These are phyloP conservation scores for Orthosia gothica DNA, from an alignment of 2,888 invertebrate species.

Conservation along the genomic window DNA sequence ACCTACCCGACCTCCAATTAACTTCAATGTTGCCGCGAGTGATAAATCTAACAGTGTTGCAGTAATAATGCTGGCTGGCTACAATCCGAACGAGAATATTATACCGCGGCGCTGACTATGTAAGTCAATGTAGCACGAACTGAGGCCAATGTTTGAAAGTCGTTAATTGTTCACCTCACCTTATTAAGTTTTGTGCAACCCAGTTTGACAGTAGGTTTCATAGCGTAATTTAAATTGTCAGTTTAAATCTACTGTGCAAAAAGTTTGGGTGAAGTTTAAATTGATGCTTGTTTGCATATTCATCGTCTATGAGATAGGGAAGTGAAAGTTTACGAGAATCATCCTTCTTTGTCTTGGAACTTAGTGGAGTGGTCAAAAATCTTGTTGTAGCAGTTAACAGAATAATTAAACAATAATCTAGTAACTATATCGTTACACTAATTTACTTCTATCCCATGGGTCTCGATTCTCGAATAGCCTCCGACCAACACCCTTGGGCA, in stretches of 20 bases:
- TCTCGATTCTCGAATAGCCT: neutral
- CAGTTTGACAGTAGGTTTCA: slow-evolving; percentile 37
- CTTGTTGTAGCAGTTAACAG: neutral
- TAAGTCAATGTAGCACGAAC: slow-evolving; percentile 68
- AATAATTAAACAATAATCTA: slow-evolving; percentile 15
- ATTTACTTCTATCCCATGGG: neutral
- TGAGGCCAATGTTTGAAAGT: slow-evolving; percentile 39
- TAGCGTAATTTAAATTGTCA: slow-evolving; percentile 37
- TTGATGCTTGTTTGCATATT: slow-evolving; percentile 55
- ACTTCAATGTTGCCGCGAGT: slow-evolving; percentile 46
- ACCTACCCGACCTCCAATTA: slow-evolving; percentile 40
- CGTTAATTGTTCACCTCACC: slow-evolving; percentile 55
- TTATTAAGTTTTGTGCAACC: slow-evolving; percentile 50
- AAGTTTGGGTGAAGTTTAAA: slow-evolving; percentile 47
- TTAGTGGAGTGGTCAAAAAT: neutral
- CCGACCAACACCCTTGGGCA: slow-evolving; percentile 12
- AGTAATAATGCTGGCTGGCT: slow-evolving; percentile 62
- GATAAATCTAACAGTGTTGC: slow-evolving; percentile 68
- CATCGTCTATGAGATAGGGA: slow-evolving; percentile 33
- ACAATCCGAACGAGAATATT: slow-evolving; percentile 44
- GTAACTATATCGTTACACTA: neutral
- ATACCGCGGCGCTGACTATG: slow-evolving; percentile 59
- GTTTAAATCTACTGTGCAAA: slow-evolving; percentile 26
- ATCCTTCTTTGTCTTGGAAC: slow-evolving; percentile 15
- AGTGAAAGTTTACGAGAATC: slow-evolving; percentile 27